Conservation (phyloP, 1,140 invertebrate species). For the Pseudoatta argentina region DNA sequence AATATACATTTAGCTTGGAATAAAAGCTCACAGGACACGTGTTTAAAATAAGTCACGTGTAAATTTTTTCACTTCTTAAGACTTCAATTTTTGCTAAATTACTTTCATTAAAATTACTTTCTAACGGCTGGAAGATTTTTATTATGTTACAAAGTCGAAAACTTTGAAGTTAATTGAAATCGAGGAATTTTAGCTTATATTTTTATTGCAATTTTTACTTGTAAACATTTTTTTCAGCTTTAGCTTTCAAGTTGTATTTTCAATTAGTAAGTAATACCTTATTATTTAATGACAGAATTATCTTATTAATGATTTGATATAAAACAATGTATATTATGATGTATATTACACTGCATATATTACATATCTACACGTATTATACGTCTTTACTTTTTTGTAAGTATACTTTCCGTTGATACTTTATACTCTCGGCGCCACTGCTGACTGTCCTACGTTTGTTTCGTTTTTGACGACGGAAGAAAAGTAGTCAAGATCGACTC, state of each 20-base stretch:
- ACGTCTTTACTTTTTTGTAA: constrained; percentile 58
- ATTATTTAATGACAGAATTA: neutral
- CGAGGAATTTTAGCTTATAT: neutral
- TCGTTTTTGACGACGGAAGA: constrained; percentile 67
- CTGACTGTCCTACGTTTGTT: constrained; percentile 69
- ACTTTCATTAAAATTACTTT: constrained; percentile 1
- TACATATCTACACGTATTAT: constrained; percentile 54
- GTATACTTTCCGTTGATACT: constrained; percentile 59
- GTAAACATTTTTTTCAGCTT: neutral
- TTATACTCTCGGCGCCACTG: constrained; percentile 64
- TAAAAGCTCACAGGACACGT: neutral
- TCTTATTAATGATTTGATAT: neutral
- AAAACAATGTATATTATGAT: neutral
- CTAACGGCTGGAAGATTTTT: neutral
- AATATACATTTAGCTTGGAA: constrained; percentile 26
- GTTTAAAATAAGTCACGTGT: neutral
- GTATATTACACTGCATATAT: constrained; percentile 38
- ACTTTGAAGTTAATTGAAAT: neutral
- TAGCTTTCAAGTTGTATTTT: neutral
- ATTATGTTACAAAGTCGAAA: neutral
- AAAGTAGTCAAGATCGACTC: constrained; percentile 49
- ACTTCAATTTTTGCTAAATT: neutral
- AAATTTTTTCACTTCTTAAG: neutral
- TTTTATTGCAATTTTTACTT: neutral
- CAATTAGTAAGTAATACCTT: neutral